Conservation (phyloP, 2,797 vertebrate genomes). For the Picus viridis region DNA sequence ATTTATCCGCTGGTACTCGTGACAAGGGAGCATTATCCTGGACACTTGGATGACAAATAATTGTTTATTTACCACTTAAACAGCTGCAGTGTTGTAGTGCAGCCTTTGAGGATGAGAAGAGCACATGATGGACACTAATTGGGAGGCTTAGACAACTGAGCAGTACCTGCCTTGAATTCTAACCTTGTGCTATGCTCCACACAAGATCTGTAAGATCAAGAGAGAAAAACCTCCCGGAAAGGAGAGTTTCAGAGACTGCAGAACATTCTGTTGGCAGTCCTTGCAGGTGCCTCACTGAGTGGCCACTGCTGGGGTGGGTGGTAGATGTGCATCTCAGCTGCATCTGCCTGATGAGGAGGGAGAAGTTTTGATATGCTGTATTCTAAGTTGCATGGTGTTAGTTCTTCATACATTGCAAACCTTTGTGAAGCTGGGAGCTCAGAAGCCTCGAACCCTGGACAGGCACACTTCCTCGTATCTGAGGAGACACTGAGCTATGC, state of each 20-base stretch:
- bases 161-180: slow-evolving; percentile 23
- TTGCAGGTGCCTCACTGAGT: neutral
- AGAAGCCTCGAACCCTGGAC: neutral
- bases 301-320: neutral
- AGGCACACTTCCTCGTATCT: neutral
- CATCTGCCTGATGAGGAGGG: neutral
- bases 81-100: neutral
- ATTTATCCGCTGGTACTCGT: neutral
- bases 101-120: slow-evolving; percentile 19
- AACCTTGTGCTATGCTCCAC: neutral
- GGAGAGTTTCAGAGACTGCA: neutral
- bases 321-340: neutral
- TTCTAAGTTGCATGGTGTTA: neutral
- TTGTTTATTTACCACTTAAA: slow-evolving; percentile 28
- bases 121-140: slow-evolving; percentile 49
- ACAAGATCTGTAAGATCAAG: neutral
- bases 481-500: neutral
- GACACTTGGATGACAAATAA: neutral
- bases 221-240: neutral
- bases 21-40: neutral
- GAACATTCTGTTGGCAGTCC: neutral
- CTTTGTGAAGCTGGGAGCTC: neutral
- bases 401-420: neutral
- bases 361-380: neutral
- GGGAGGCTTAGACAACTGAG: neutral